Conservation (phyloP, 2,113 vertebrate genomes). For the Murina feae region DNA sequence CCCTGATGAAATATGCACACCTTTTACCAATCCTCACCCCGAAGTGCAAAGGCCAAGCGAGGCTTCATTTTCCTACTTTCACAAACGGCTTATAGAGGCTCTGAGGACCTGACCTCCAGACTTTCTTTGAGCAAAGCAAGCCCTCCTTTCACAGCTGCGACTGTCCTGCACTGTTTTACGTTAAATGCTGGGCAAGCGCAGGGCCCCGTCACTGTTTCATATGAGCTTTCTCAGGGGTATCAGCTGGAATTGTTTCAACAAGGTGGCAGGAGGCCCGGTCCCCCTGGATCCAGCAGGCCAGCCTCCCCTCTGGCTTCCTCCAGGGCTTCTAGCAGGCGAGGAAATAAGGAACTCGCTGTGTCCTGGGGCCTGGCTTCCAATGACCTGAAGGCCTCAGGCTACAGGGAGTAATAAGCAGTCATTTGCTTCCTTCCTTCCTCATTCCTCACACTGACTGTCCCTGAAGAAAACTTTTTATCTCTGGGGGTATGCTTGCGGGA, state of each 20-base stretch:
- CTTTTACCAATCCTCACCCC: background rate
- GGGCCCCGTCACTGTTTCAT: background rate
- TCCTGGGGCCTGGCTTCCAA: background rate
- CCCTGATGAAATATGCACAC: no score
- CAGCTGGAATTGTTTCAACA: conserved; percentile 18
- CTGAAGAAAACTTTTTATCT: background rate
- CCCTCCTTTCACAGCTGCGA: background rate
- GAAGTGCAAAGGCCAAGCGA: background rate
- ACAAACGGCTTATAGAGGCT: background rate
- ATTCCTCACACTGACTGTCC: background rate
- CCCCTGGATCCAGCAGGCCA: background rate
- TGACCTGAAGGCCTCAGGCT: background rate
- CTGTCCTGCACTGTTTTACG: conserved; percentile 17
- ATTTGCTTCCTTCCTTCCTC: no score
- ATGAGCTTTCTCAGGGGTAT: conserved; percentile 47
- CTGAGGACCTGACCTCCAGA: background rate
- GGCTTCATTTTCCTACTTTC: background rate
- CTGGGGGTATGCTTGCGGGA: background rate
- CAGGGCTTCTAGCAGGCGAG: background rate
- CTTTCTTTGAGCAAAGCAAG: background rate
- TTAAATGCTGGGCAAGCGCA: background rate
- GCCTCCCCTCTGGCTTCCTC: conserved; percentile 24
- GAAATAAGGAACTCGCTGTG: background rate
- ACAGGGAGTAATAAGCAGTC: background rate
- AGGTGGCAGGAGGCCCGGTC: background rate